Conservation (phyloP, 2,888 invertebrate genomes). For the Drosophila borealis region DNA sequence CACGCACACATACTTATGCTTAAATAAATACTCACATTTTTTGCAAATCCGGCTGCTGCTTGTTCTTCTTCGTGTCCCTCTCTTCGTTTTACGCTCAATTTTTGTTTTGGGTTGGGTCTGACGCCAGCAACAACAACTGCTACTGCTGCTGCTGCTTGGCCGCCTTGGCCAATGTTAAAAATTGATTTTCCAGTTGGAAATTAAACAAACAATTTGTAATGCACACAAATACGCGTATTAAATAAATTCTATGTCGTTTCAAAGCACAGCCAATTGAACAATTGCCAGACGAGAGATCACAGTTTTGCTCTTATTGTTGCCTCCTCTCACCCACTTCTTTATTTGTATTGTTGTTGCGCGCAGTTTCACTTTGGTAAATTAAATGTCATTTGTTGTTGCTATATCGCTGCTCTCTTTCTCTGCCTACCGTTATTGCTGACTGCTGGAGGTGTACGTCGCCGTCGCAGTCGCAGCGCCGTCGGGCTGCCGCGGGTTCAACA, state of each 20-base stretch:
- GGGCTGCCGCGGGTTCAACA: constrained; percentile 65
- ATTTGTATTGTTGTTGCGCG: constrained; percentile 54
- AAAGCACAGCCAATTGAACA: constrained; percentile 76
- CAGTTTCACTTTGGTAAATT: constrained; percentile 75
- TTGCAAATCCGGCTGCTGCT: constrained; percentile 73
- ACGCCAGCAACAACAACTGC: constrained; percentile 53
- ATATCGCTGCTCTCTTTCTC: constrained; percentile 41
- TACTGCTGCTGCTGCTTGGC: constrained; percentile 68
- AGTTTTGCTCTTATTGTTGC: constrained; percentile 52
- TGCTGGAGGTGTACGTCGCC: constrained; percentile 53
- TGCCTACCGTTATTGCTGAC: constrained; percentile 76
- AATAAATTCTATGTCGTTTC: constrained; percentile 65
- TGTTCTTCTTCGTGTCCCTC: constrained; percentile 46
- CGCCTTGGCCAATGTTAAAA: constrained; percentile 64
- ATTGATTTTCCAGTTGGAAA: constrained; percentile 80
- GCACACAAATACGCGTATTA: constrained; percentile 61
- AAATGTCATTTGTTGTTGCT: constrained; percentile 69
- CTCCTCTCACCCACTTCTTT: constrained; percentile 46
- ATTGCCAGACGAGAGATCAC: constrained; percentile 71
- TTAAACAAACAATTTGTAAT: constrained; percentile 59
- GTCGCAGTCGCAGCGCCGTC: constrained; percentile 56
- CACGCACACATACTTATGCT: constrained; percentile 16
- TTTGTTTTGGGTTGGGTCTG: constrained; percentile 76
- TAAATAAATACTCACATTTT: constrained; percentile 67
- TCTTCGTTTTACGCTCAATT: constrained; percentile 58